Evolutionary conservation across 2,797 vertebrate genomes (phyloP).

Genomic region (Coluber constrictor): DNA sequence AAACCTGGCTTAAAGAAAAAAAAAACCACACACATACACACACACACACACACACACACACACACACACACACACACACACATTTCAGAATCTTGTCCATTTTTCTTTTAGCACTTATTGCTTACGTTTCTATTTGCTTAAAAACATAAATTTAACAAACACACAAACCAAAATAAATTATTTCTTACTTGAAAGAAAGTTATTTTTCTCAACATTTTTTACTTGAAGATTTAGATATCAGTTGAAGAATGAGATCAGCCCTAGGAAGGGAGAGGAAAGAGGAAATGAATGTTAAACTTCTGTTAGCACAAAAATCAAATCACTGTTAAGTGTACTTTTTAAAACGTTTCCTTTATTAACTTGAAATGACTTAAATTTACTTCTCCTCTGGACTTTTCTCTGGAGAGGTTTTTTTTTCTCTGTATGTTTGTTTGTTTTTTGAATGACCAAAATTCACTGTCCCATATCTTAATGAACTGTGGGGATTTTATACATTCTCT

Average conservation of each 20-base stretch:
- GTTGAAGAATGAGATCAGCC: conserved; percentile 54
- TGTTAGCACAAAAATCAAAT: conserved; percentile 64
- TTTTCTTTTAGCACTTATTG: conserved; percentile 27
- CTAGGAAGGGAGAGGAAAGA: conserved; percentile 42
- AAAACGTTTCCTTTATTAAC: conserved; percentile 53
- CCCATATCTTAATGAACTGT: conserved; percentile 58
- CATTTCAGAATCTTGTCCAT: conserved; percentile 32
- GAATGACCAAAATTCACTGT: conserved; percentile 60
- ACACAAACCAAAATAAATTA: neutral
- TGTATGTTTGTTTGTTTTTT: conserved; percentile 22
- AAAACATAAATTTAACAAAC: conserved; percentile 33
- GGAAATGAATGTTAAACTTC: conserved; percentile 55
- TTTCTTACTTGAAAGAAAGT: conserved; percentile 10
- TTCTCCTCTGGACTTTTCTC: conserved; percentile 56
- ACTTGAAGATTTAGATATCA: conserved; percentile 53
- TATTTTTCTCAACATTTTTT: conserved; percentile 32
- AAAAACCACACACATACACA: too few species aligned
- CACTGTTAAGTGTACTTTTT: conserved; percentile 63
- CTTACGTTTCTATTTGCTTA: conserved; percentile 47
- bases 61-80: too few species aligned
- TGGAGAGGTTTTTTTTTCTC: conserved; percentile 55
- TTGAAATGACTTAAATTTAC: conserved; percentile 64
- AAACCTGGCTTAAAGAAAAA: too few species aligned
- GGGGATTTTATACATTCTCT: conserved; percentile 37
- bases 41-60: too few species aligned